Percentiles rank a stretch among this genome's conserved stretches.
Conservation (phyloP, 30 jellyfish, hydroid and myxozoan genomes). For the Hydractinia symbiolongicarpus region DNA sequence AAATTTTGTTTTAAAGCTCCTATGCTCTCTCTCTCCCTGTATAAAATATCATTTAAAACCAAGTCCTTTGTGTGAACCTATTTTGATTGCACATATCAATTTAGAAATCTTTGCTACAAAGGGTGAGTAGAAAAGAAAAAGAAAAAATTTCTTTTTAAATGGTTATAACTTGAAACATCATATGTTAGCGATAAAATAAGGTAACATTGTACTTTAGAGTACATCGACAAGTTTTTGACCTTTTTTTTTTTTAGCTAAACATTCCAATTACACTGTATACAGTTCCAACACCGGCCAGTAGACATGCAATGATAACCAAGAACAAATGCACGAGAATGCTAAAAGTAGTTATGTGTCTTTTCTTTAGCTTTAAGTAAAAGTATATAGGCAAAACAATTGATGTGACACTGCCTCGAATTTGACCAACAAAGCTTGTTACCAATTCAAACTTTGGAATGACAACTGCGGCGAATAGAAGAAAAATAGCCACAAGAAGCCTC, state of each 20-base stretch:
- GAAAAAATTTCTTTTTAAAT: too few species aligned
- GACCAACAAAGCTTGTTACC: conserved; percentile 59
- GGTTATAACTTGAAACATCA: too few species aligned
- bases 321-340: conserved; percentile 12
- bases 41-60: too few species aligned
- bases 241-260: not conserved
- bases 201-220: too few species aligned
- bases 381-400: conserved; percentile 45
- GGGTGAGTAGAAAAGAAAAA: too few species aligned
- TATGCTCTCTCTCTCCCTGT: too few species aligned
- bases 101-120: too few species aligned
- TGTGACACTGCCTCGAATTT: conserved; percentile 46
- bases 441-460: conserved; percentile 62
- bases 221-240: too few species aligned
- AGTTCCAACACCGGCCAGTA: conserved; percentile 48
- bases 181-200: too few species aligned
- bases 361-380: conserved; percentile 36
- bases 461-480: conserved; percentile 36
- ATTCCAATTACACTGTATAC: conserved; percentile 5
- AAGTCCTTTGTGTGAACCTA: too few species aligned
- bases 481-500: conserved; percentile 19
- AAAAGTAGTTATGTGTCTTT: conserved; percentile 26
- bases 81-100: too few species aligned
- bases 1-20: too few species aligned
- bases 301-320: conserved; percentile 10